Base-by-base conservation (phyloP, 2,888 invertebrate species). In the Pammene aurita region DNA sequence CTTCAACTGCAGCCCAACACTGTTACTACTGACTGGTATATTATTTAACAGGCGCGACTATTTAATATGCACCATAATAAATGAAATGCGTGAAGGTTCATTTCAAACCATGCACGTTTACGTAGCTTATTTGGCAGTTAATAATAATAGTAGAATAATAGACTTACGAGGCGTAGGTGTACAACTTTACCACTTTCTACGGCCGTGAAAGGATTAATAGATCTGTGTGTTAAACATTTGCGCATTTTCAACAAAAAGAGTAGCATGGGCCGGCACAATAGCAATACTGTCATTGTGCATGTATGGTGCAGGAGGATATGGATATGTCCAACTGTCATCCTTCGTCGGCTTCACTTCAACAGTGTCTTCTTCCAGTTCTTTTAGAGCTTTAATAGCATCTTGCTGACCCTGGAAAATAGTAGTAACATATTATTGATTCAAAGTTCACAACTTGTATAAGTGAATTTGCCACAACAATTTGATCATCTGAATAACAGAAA, bases 381-480 rank as follows among this genome's bases (percentile, higher is more conserved):
- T 86, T 0, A 95, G 84, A 5, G 94, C 94, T 67, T 87, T 83
- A 50, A 91, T 87, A 1, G 95, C 95, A 71, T 94, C 92, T 57
- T 86, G 78, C 74, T 95, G 94, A 0, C 95, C 95, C 73, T 69
- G 60, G 26, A 68, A 62, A 38, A 67, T 42, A 44, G 7, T 46
- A n/a, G 2, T 46, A 46, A 14, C 10, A 11, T 42, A 11, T 42
- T 42, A 42, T 11, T 10, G 9, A 38, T 38, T 38, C 38, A 38
- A 26, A 26, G 26, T 26, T 26, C 26, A 26, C 26, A 26, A 26
- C 26, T 26, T 26, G 26, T 26, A 26, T 26, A 26, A 26, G 26
- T 26, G 26, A 2, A 26, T 26, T 26, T 26, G 26, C 26, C 4
- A 26, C 26, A 26, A 4, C 26, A 26, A 26, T 26, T 26, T 26